Percentiles rank a stretch among this genome's conserved stretches.
phyloP scores from a whole-genome alignment of 2,888 invertebrate species.

The Anticlea derivata region DNA sequence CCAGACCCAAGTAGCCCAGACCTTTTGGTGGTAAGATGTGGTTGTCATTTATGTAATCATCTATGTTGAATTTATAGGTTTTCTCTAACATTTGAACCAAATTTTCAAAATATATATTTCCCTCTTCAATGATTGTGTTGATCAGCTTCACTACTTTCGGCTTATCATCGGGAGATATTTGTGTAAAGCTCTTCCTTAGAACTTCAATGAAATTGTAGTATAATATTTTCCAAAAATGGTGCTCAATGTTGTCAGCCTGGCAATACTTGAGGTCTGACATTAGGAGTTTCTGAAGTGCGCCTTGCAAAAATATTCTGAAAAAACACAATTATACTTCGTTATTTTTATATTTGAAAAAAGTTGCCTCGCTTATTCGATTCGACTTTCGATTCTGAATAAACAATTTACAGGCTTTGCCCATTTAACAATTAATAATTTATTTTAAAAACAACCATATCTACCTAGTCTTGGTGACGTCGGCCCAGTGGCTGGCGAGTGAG shows the following conservation, averaged over 20 bases:
- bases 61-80: constrained; percentile 89
- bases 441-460: constrained; percentile 35
- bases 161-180: constrained; percentile 85
- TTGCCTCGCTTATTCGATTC: too few species aligned
- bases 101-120: constrained; percentile 89
- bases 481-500: constrained; percentile 86
- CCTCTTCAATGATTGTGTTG: constrained; percentile 90
- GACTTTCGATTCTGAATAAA: too few species aligned
- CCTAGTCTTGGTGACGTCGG: constrained; percentile 85
- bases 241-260: constrained; percentile 93
- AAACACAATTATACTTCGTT: too few species aligned
- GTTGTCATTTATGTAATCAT: constrained; percentile 84
- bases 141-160: constrained; percentile 86
- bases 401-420: too few species aligned
- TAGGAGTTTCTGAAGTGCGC: constrained; percentile 86
- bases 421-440: too few species aligned
- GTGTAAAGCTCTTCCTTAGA: constrained; percentile 87
- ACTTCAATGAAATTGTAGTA: constrained; percentile 95
- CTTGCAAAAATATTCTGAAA: constrained; percentile 85
- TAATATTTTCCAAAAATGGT: constrained; percentile 95
- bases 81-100: constrained; percentile 89
- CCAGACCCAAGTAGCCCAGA: constrained; percentile 87
- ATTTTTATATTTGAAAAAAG: too few species aligned
- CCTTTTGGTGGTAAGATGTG: constrained; percentile 85
- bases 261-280: constrained; percentile 93